Base-by-base conservation (phyloP, 2,113 vertebrate species). In the Lutjanus erythropterus region DNA sequence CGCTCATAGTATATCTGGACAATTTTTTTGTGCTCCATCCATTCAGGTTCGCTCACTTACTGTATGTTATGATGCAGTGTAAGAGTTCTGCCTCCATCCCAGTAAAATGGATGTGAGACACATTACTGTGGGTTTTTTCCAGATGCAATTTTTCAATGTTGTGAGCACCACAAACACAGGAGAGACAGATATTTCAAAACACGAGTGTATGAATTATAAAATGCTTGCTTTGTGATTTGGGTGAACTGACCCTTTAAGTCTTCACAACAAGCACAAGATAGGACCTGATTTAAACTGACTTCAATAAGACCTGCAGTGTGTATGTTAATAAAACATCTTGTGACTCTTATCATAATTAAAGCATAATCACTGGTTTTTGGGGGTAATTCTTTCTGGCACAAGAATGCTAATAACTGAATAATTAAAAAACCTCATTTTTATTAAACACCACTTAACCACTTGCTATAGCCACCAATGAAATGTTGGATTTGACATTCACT, bases 381-480 rank as follows among this genome's bases (percentile, higher is more conserved):
- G 82, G 86, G 69, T 92, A 89, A 93, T 88, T 82, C 90, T 84
- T 88, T 82, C 71, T 91, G 93, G 89, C 93, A 93, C 72, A 91
- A 91, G 77, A 91, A 93, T 90, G 87, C 89, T 91, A 93, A 94
- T 92, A 91, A 68, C 75, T 94, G 81, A 94, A 92, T 93, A 93
- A 94, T 94, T 90, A 21, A 80, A 91, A 76, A 78, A 70, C 0
- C 86, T 94, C 89, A 91, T 93, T 94, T 86, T 86, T 93, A 92
- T 94, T 94, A 91, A 93, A 94, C 86, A 91, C 87, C 91, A 93
- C 91, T 94, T 93, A 93, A 85, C 75, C 86, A 88, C 79, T 88
- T 89, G 88, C 12, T 42, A 56, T 67, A 78, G 70, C 80, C 86
- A 78, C 77, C 58, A 70, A 66, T 91, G 87, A 90, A 92, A 90